A percentile compares a stretch with the other conserved stretches of the same genome.
Conservation (phyloP, 2,797 vertebrate genomes). For the Anniella stebbinsi region DNA sequence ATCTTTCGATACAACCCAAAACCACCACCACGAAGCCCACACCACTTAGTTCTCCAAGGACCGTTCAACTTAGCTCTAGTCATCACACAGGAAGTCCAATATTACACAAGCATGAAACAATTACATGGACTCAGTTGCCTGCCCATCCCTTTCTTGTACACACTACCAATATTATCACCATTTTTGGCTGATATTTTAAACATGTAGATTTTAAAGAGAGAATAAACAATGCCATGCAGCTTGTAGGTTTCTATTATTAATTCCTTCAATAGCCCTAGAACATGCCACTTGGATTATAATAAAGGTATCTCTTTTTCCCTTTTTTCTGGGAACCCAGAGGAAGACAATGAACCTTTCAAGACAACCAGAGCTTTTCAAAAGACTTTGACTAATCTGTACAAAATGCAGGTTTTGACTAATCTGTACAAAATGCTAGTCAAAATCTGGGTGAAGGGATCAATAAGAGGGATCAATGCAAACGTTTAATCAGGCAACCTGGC, state of each 20-base stretch:
- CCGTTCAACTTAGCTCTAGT: neutral
- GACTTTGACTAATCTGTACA: neutral
- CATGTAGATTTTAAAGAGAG: neutral
- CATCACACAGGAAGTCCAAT: neutral
- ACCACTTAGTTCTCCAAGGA: neutral
- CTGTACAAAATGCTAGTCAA: constrained; percentile 10
- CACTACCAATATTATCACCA: neutral
- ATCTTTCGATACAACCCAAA: neutral
- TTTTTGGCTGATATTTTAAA: neutral
- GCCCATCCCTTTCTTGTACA: neutral
- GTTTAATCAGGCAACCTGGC: constrained; percentile 13
- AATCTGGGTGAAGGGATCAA: neutral
- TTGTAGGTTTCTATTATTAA: neutral
- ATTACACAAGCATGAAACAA: neutral
- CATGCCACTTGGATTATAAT: neutral
- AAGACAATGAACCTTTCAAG: neutral
- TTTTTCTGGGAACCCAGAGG: neutral
- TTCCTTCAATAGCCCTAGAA: neutral
- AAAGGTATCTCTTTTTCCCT: neutral
- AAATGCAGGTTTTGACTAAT: neutral
- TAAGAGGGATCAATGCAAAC: neutral
- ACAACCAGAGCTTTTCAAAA: neutral
- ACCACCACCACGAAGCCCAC: neutral
- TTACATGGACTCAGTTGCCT: neutral
- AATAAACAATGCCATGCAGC: neutral